Evolutionary conservation across 2,888 invertebrate genomes (phyloP), one percentile per base, ranked within the genome.

Genomic region (Chaitophorus viminalis): DNA sequence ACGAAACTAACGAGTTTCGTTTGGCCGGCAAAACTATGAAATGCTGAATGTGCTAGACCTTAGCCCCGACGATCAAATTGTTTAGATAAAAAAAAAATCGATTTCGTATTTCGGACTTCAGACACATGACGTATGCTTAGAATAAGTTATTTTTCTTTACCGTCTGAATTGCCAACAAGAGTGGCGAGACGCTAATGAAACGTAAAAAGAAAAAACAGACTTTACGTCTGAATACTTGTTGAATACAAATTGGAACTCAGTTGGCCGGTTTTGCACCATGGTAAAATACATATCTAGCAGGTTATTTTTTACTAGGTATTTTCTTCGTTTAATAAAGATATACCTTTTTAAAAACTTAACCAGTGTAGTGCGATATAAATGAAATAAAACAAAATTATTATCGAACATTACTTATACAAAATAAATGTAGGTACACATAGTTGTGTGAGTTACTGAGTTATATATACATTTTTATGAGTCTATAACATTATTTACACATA

Each of bases 181-280:
- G 78, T 72, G 65, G n/a, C 70, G 68, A 77, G 77, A 85, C 85
- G 52, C 72, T 79, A 79, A 72, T 86, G 79, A 86, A 86, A 86
- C 78, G 70, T 14, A 39, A 54, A 36, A 68, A 52, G n/a, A 46
- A 29, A 86, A 79, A 86, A 78, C 52, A 54, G 72, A 74, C 79
- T 68, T 54, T 18, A 60, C 77, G 77, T 85, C 72, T 78, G 86
- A 79, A 74, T 87, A 87, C 87, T 87, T 87, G 87, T 87, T 81
- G 87, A 81, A 87, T 86, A 86, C 79, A 86, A 86, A 86, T 87
- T 81, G 87, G n/a, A 81, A 81, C 72, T 36, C 85, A 39, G 85
- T 78, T 36, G 86, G 78, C 86, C 78, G 78, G 86, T 86, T 78
- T 86, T n/a, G 52, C n/a, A 77, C 33, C 21, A 52, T 8, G 36